Percentiles rank a stretch among this genome's conserved stretches.
Conservation (phyloP, 2,113 vertebrate genomes). For the Addax nasomaculatus region DNA sequence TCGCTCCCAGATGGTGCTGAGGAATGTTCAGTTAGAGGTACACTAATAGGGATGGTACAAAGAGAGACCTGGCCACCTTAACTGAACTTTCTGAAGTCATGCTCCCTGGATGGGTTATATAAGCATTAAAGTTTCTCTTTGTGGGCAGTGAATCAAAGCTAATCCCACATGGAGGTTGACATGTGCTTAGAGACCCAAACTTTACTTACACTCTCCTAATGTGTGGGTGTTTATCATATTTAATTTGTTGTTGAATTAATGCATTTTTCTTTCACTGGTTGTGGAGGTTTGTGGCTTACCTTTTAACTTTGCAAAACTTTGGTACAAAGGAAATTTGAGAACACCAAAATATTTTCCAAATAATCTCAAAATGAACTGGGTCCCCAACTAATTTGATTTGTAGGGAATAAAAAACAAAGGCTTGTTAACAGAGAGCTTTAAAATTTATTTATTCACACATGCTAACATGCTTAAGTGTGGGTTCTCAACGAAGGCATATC, state of each 20-base stretch:
- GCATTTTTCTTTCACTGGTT: constrained; percentile 26
- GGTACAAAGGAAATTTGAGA: constrained; percentile 52
- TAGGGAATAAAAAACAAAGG: constrained; percentile 69
- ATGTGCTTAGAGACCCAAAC: background rate
- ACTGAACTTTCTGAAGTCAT: constrained; percentile 12
- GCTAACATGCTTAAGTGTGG: constrained; percentile 53
- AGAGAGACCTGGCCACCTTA: background rate
- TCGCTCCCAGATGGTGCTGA: background rate
- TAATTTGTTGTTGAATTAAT: constrained; percentile 41
- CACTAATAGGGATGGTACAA: background rate
- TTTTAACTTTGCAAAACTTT: constrained; percentile 52
- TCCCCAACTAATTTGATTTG: constrained; percentile 69
- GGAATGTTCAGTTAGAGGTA: background rate
- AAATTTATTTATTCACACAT: constrained; percentile 69
- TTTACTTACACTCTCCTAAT: background rate
- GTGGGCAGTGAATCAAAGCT: background rate
- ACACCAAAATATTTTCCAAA: constrained; percentile 59
- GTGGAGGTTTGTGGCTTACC: constrained; percentile 54
- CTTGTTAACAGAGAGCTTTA: constrained; percentile 47
- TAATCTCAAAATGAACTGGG: constrained; percentile 66
- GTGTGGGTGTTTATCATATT: background rate
- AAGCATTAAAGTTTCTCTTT: background rate
- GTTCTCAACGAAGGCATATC: constrained; percentile 35
- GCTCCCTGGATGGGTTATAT: background rate
- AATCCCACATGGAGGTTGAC: background rate